phyloP scores from a whole-genome alignment of 2,113 vertebrate species.

The Osmerus eperlanus region DNA sequence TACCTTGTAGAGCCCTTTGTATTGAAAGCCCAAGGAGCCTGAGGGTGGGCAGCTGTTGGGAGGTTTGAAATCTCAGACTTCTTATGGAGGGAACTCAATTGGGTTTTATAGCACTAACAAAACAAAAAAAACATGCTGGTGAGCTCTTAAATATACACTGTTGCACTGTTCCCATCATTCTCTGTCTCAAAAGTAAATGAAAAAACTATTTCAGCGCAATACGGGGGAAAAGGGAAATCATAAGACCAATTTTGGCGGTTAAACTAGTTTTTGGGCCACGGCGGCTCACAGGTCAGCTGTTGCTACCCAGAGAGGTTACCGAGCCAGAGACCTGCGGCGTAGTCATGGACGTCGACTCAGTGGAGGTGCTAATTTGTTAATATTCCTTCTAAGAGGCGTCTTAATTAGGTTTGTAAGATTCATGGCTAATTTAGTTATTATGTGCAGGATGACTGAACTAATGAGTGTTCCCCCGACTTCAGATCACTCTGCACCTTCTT shows the following conservation, averaged over 20 bases:
- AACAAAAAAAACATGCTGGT: too few species aligned
- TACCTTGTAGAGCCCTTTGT: neutral
- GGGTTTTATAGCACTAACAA: too few species aligned
- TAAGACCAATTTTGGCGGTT: constrained; percentile 11
- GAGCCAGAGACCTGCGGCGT: neutral
- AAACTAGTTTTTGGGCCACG: constrained; percentile 3
- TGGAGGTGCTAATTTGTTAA: constrained; percentile 71
- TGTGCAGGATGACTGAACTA: constrained; percentile 59
- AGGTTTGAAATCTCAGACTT: constrained; percentile 1
- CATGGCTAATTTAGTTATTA: constrained; percentile 73
- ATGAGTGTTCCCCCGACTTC: constrained; percentile 57
- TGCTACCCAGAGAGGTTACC: constrained; percentile 13
- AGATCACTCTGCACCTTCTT: constrained; percentile 44
- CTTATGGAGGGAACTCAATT: neutral
- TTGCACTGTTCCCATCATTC: neutral
- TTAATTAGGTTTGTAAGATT: constrained; percentile 73
- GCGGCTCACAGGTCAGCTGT: constrained; percentile 25
- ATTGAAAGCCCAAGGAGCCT: neutral
- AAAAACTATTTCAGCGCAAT: too few species aligned
- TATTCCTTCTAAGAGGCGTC: constrained; percentile 63
- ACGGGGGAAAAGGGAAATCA: too few species aligned
- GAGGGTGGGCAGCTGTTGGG: neutral
- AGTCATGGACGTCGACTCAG: constrained; percentile 33
- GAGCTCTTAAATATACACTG: neutral
- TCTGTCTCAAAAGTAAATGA: too few species aligned